Percentiles rank a stretch among this genome's conserved stretches.
Evolutionary conservation across 1,140 invertebrate species (phyloP).

Genomic region (Drosophila busckii): DNA sequence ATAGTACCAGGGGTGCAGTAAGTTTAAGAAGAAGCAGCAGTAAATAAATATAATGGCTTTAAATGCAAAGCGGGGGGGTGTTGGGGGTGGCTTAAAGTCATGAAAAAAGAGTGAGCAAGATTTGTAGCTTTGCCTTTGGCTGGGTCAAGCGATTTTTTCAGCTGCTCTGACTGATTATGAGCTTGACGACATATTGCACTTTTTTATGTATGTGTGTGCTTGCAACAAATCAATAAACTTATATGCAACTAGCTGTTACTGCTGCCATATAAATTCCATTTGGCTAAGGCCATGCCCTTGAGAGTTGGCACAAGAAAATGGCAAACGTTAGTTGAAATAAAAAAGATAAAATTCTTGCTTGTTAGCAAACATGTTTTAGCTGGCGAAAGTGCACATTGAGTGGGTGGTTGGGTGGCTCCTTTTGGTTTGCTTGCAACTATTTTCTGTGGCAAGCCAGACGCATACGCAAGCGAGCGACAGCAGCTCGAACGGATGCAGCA

Average conservation of each 20-base stretch:
- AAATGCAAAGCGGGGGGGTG: slow-evolving; percentile 21
- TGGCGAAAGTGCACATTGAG: no score
- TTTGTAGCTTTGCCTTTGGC: slow-evolving; percentile 53
- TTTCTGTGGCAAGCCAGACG: no score
- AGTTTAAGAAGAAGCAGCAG: slow-evolving; percentile 5
- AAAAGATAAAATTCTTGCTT: slow-evolving; percentile 38
- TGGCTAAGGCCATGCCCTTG: slow-evolving; percentile 56
- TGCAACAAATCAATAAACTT: slow-evolving; percentile 60
- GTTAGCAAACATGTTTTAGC: slow-evolving; percentile 33
- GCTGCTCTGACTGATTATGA: slow-evolving; percentile 43
- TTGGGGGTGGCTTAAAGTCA: slow-evolving; percentile 57
- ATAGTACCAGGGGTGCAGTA: slow-evolving; percentile 1
- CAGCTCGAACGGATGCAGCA: slow-evolving; percentile 58
- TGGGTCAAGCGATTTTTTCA: neutral
- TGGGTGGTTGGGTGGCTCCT: no score
- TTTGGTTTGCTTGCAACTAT: no score
- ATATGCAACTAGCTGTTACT: slow-evolving; percentile 45
- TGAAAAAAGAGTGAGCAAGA: slow-evolving; percentile 33
- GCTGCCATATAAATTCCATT: slow-evolving; percentile 57
- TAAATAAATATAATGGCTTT: slow-evolving; percentile 63
- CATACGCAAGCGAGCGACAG: no score
- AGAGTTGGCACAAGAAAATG: slow-evolving; percentile 41
- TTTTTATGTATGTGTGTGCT: neutral
- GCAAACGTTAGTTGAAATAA: no score
- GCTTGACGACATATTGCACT: slow-evolving; percentile 16